Base-by-base conservation (phyloP, 2,113 vertebrate genomes). In the Melanostigma gelatinosum region DNA sequence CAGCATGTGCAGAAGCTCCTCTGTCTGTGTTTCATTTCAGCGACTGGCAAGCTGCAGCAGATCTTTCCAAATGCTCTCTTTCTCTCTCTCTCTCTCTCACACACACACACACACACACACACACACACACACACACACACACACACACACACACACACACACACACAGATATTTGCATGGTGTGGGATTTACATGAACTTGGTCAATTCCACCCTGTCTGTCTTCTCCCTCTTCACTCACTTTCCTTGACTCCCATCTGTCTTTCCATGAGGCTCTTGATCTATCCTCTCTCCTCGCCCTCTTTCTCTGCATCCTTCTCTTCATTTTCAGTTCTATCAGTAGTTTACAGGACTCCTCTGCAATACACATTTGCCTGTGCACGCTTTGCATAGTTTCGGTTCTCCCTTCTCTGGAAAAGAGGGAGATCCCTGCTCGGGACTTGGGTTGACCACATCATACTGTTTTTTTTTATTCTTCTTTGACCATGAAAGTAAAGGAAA, bases 11-110 rank as follows among this genome's bases (percentile, higher is more conserved):
- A 74, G 42, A 44, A 82, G 84, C 78, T 72, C 60, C 63, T 15
- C 2, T 67, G 87, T 65, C 84, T 90, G 88, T 27, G n/a, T 77
- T 87, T 89, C 57, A 87, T 90, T 88, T 91, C n/a, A 68, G 22
- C 12, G 61, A 80, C 75, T 88, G 87, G 87, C 83, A 75, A 76
- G 48, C 69, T 42, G 40, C 60, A 67, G 32, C 50, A 29, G 18
- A 58, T 72, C 71, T 77, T 83, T 81, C 67, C 69, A 40, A 72
- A 64, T 7, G 8, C 32, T n/a, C n/a, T 34, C 32, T 34, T 1
- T 34, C 32, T 34, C 32, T 4, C 32, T 32, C 32, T 4, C 32
- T 4, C 32, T 3, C 34, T 7, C 70, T 13, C 52, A 9, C 63
- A 42, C 61, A 61, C 54, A 61, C 42, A 64, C 66, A 52, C 61